Evolutionary conservation across 2,888 invertebrate species (phyloP).

Genomic region (Plagiodera versicolora): DNA sequence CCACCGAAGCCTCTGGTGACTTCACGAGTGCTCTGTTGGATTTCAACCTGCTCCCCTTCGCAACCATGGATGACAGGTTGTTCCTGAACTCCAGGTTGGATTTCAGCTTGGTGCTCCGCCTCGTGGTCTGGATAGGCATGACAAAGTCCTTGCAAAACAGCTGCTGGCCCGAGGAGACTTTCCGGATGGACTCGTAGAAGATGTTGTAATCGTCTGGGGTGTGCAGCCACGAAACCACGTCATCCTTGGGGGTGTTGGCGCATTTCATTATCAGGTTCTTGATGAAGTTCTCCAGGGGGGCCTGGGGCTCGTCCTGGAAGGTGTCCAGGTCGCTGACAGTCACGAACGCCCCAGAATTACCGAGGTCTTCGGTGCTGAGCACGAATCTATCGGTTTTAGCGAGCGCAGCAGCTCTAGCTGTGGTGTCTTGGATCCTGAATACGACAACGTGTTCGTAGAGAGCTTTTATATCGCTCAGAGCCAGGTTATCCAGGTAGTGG

Average conservation of each 20-base stretch:
- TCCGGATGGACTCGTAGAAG: slow-evolving; percentile 28
- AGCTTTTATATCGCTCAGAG: slow-evolving; percentile 29
- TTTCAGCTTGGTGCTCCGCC: slow-evolving; percentile 1
- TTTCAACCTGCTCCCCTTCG: slow-evolving; percentile 14
- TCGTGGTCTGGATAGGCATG: slow-evolving; percentile 13
- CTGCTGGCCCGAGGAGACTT: slow-evolving; percentile 12
- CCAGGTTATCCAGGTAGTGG: slow-evolving; percentile 33
- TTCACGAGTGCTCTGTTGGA: slow-evolving; percentile 2
- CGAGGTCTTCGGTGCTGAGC: not conserved
- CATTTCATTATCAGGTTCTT: slow-evolving; percentile 19
- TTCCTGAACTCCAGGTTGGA: not conserved
- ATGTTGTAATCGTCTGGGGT: slow-evolving; percentile 17
- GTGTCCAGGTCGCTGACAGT: not conserved
- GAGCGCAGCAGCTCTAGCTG: slow-evolving; percentile 4
- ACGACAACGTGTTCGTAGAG: slow-evolving; percentile 32
- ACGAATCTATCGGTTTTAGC: slow-evolving; percentile 20
- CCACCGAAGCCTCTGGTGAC: slow-evolving; percentile 12
- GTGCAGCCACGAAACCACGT: slow-evolving; percentile 20
- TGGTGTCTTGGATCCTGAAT: slow-evolving; percentile 29
- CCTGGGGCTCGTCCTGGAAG: not conserved
- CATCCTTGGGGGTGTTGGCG: slow-evolving; percentile 15
- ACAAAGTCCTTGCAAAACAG: slow-evolving; percentile 26
- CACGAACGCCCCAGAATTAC: not conserved
- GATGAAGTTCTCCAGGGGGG: slow-evolving; percentile 13
- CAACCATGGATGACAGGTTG: not conserved